Evolutionary conservation across 2,888 invertebrate genomes (phyloP).

Genomic region (Tortricodes alternella): DNA sequence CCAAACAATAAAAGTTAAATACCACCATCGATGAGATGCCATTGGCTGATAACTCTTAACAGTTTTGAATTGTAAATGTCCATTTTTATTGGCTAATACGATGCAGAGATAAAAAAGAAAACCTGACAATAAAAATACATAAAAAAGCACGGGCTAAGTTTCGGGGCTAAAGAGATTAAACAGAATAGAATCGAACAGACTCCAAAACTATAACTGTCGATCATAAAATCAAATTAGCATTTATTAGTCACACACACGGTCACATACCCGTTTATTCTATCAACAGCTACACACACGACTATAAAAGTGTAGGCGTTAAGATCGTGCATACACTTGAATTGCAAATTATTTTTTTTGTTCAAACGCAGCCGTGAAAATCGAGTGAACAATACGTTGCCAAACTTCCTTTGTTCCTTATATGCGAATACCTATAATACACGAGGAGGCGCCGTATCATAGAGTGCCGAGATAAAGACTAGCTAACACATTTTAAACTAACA

Average conservation of each 20-base stretch:
- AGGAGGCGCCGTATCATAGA: conserved; percentile 52
- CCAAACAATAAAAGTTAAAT: too few species aligned
- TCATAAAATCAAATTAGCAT: conserved; percentile 2
- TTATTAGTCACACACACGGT: background rate
- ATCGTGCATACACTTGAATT: conserved; percentile 55
- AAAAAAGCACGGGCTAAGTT: background rate
- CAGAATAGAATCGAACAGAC: background rate
- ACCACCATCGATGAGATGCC: too few species aligned
- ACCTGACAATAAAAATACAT: too few species aligned
- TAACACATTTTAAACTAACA: background rate
- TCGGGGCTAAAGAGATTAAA: background rate
- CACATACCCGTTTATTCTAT: conserved; percentile 6
- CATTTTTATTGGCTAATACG: too few species aligned
- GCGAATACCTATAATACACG: conserved; percentile 45
- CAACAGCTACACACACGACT: background rate
- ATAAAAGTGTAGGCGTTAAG: conserved; percentile 50
- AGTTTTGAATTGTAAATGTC: too few species aligned
- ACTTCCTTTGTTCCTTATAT: conserved; percentile 78
- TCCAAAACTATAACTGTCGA: background rate
- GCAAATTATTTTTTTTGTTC: conserved; percentile 60
- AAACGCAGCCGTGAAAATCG: conserved; percentile 57
- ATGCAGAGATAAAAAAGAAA: too few species aligned
- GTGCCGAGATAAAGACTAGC: conserved; percentile 30
- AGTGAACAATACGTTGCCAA: conserved; percentile 68
- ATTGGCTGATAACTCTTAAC: too few species aligned